phyloP scores from a whole-genome alignment of 2,888 invertebrate genomes.

The Polydrusus tereticollis region DNA sequence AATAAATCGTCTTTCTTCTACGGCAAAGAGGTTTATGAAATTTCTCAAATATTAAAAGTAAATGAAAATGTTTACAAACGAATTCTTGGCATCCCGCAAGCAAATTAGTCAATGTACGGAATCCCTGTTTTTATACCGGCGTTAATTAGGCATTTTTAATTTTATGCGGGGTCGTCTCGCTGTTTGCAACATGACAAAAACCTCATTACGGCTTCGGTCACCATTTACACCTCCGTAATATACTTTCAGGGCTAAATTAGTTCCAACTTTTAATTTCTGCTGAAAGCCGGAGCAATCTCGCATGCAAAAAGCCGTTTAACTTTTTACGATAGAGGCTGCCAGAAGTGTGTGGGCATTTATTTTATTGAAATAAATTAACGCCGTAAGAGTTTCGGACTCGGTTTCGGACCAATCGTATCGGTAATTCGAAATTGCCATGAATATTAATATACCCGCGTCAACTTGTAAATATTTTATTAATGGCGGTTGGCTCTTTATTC shows the following conservation, averaged over 20 bases:
- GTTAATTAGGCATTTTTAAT: no score
- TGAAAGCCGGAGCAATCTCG: slow-evolving; percentile 14
- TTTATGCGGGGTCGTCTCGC: no score
- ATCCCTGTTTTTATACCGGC: no score
- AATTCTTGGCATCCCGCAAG: no score
- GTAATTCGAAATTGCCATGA: slow-evolving; percentile 35
- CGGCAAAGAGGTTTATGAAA: no score
- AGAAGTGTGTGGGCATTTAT: slow-evolving; percentile 29
- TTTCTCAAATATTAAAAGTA: no score
- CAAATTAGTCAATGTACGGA: no score
- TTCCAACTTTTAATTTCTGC: slow-evolving; percentile 10
- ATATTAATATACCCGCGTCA: slow-evolving; percentile 43
- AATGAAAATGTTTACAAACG: no score
- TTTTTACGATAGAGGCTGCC: slow-evolving; percentile 7
- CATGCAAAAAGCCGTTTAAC: slow-evolving; percentile 38
- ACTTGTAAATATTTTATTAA: slow-evolving; percentile 42
- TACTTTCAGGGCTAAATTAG: neutral
- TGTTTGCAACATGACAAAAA: no score
- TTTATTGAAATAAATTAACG: slow-evolving; percentile 47
- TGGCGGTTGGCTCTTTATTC: slow-evolving; percentile 26
- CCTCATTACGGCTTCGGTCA: neutral
- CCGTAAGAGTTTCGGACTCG: slow-evolving; percentile 4
- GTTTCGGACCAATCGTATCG: slow-evolving; percentile 10
- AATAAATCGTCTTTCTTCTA: no score
- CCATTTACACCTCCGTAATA: neutral